Base-by-base conservation (phyloP, 2,113 vertebrate species). In the Passer domesticus region DNA sequence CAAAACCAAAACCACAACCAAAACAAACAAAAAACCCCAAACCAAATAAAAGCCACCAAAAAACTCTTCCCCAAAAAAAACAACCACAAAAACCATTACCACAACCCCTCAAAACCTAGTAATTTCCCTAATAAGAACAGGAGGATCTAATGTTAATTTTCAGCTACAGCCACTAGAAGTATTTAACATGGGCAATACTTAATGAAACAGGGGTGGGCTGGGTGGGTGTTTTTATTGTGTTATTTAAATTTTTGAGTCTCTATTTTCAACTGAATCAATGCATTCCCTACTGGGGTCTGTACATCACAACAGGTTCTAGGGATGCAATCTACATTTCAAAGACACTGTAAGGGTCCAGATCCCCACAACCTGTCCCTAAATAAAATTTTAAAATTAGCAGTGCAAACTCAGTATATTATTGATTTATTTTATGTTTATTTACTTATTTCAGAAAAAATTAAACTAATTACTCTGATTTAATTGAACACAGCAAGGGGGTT, bases 291-390 rank as follows among this genome's bases (percentile, higher is more conserved):
- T 83, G 49, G 33, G 18, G 83, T 86, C 58, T 88, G 73, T 52
- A 83, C 63, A 46, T 88, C 49, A 53, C 64, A 94, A 86, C 14
- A 76, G 46, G 55, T 95, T 95, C 64, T 75, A 76, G 43, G 37
- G 69, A 77, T 39, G 23, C 33, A 92, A 64, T 43, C 31, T 70
- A 63, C 80, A 64, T 83, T 94, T 94, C 79, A 84, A 91, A 88
- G 72, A 60, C 17, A 52, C 11, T 67, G 22, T n/a, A 67, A 79
- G 5, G 33, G 39, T 74, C 66, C 50, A 89, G 70, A 28, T 21
- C 4, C 39, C 63, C n/a, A 92, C 85, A 89, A 43, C 58, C 5
- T 28, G 50, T 39, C 22, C 28, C 35, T 68, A 93, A 83, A 72
- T 15, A 84, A n/a, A 59, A 39, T 68, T 89, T 80, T 47, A 7